A percentile compares a stretch with the other conserved stretches of the same genome.
Conservation (phyloP, 2,113 vertebrate species). For the Gavia stellata region DNA sequence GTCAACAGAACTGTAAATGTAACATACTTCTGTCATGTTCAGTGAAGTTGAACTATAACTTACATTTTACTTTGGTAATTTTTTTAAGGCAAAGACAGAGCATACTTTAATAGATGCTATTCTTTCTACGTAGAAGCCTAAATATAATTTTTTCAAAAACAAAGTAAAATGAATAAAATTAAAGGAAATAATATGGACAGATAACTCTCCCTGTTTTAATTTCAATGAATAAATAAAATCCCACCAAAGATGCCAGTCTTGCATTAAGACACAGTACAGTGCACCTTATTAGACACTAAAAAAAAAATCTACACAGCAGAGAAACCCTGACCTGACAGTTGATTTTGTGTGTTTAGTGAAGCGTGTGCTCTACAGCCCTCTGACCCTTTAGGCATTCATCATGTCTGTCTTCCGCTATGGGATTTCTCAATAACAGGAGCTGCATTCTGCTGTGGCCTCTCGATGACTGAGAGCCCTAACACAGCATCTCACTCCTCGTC, state of each 20-base stretch:
- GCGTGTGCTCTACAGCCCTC: not conserved
- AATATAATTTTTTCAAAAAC: not conserved
- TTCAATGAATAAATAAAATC: not conserved
- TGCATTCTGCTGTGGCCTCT: not conserved
- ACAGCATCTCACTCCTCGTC: not conserved
- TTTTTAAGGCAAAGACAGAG: conserved; percentile 4
- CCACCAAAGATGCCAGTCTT: not conserved
- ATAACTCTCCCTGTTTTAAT: not conserved
- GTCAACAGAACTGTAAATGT: conserved; percentile 32
- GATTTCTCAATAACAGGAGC: not conserved
- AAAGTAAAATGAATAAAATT: not conserved
- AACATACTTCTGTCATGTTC: conserved; percentile 42
- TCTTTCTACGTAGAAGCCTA: not conserved
- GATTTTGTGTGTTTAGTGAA: not conserved
- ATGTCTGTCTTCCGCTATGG: not conserved
- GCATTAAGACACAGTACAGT: not conserved
- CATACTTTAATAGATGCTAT: not conserved
- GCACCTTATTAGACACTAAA: not conserved
- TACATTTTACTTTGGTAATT: conserved; percentile 10
- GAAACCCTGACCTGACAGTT: not conserved
- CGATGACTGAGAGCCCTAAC: not conserved
- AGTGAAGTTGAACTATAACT: conserved; percentile 31
- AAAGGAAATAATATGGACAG: not conserved
- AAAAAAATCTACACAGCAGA: not conserved
- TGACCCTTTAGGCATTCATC: not conserved